Evolutionary conservation across 2,888 invertebrate species (phyloP).

Genomic region (Eupithecia subumbrata): DNA sequence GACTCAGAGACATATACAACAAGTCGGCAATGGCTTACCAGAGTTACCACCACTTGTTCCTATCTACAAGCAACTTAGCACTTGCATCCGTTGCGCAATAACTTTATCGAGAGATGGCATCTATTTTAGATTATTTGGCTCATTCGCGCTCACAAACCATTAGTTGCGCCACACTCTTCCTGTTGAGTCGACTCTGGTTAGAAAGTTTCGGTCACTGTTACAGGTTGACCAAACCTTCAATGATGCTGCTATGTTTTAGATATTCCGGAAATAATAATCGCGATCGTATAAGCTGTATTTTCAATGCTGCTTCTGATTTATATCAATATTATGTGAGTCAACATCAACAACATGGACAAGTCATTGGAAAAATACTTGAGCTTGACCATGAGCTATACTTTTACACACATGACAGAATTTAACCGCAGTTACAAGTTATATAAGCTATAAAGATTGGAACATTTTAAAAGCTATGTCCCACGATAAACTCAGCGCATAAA

Average conservation of each 20-base stretch:
- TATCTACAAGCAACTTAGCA: slow-evolving; percentile 5
- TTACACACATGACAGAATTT: neutral
- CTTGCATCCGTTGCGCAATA: slow-evolving; percentile 58
- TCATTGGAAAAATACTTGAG: slow-evolving; percentile 10
- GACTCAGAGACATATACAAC: neutral
- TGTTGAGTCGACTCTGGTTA: slow-evolving; percentile 30
- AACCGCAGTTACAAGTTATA: neutral
- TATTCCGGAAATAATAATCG: neutral
- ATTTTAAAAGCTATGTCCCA: slow-evolving; percentile 28
- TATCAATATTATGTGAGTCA: neutral
- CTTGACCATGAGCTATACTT: slow-evolving; percentile 16
- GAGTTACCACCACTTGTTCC: neutral
- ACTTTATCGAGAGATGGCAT: slow-evolving; percentile 37
- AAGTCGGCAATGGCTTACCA: neutral
- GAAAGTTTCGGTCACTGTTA: slow-evolving; percentile 20
- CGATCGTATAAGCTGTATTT: neutral
- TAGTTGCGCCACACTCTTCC: slow-evolving; percentile 37
- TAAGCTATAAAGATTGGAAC: slow-evolving; percentile 9
- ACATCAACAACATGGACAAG: neutral
- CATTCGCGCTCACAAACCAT: slow-evolving; percentile 33
- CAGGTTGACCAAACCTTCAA: slow-evolving; percentile 9
- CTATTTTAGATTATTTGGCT: slow-evolving; percentile 42
- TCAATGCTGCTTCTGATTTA: neutral
- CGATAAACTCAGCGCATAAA: slow-evolving; percentile 23
- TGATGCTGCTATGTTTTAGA: neutral